Conservation (phyloP, 2,113 vertebrate genomes). For the Morphnarchus princeps region DNA sequence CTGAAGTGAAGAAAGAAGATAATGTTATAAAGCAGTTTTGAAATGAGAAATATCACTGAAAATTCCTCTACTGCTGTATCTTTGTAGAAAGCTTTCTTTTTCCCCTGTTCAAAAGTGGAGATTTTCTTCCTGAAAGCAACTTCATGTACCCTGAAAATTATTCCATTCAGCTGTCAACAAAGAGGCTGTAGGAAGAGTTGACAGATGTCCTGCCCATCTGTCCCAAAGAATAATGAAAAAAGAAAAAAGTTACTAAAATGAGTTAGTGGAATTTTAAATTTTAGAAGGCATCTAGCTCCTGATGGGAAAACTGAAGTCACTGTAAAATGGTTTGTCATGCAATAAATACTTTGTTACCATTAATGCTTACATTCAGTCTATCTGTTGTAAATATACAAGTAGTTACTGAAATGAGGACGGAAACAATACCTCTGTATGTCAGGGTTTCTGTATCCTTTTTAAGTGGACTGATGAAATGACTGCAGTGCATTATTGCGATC, state of each 20-base stretch:
- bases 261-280: neutral
- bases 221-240: neutral
- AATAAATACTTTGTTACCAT: neutral
- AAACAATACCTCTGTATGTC: neutral
- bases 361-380: neutral
- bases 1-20: neutral
- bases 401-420: neutral
- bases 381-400: neutral
- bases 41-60: neutral
- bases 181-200: neutral
- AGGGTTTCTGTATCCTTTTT: neutral
- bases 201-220: conserved; percentile 41
- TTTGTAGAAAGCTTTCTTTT: neutral
- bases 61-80: neutral
- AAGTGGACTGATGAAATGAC: neutral
- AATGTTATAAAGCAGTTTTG: neutral
- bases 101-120: neutral
- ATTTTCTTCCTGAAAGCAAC: neutral
- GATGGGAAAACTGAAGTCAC: neutral
- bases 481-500: neutral
- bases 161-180: neutral
- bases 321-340: neutral
- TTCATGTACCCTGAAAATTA: neutral
- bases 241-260: neutral
- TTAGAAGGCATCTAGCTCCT: neutral